These are phyloP conservation scores for Unio pictorum DNA, from an alignment of 2,888 invertebrate genomes.

Conservation along the genomic window DNA sequence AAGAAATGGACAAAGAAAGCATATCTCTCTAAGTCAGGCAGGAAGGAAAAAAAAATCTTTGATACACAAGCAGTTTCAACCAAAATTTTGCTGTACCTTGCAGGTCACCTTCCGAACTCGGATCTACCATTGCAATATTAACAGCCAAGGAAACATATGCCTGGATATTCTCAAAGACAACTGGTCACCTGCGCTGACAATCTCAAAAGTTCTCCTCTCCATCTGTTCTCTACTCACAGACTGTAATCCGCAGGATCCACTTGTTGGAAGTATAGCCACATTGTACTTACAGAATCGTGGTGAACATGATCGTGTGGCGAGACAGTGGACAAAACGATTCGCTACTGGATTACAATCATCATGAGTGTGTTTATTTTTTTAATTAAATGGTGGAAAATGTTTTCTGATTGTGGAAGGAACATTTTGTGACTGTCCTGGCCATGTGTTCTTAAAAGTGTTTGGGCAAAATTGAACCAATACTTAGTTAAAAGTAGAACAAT, in stretches of 20 bases:
- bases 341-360: constrained; percentile 76
- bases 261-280: constrained; percentile 98
- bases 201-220: constrained; percentile 96
- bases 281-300: constrained; percentile 98
- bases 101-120: constrained; percentile 88
- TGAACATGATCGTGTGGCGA: constrained; percentile 97
- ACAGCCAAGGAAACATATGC: constrained; percentile 98
- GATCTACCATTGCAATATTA: constrained; percentile 99
- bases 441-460: too few species aligned
- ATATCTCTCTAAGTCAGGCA: too few species aligned
- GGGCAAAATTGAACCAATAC: too few species aligned
- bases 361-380: not conserved
- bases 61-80: not conserved
- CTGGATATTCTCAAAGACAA: constrained; percentile 98
- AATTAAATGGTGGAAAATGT: not conserved
- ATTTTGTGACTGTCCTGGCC: too few species aligned
- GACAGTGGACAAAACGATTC: constrained; percentile 98
- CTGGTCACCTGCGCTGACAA: constrained; percentile 99
- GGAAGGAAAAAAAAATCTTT: too few species aligned
- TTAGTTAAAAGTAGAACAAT: too few species aligned
- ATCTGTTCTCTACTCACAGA: constrained; percentile 98
- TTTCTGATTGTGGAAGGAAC: too few species aligned
- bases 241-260: constrained; percentile 98
- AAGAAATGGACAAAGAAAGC: too few species aligned
- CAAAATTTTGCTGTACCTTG: constrained; percentile 10